Conservation (phyloP, 1,140 invertebrate genomes). For the Euura saliciscinereae region DNA sequence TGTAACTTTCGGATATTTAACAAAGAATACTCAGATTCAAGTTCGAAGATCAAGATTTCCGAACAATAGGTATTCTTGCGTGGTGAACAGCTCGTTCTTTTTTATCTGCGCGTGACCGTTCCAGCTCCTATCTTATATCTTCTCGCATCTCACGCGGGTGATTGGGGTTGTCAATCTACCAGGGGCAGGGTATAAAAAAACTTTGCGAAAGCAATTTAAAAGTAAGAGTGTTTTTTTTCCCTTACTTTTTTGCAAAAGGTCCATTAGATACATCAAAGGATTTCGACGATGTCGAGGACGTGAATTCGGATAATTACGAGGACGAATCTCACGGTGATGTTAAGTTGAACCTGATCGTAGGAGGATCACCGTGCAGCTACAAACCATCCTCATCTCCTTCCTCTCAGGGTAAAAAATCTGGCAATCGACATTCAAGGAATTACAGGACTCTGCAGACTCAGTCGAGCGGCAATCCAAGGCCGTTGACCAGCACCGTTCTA, state of each 20-base stretch:
- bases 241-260: background rate
- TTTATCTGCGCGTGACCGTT: too few relatives aligned
- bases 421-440: conserved; percentile 49
- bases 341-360: background rate
- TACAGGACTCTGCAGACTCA: conserved; percentile 52
- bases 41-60: too few relatives aligned
- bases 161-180: too few relatives aligned
- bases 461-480: conserved; percentile 43
- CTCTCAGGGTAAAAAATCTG: conserved; percentile 47
- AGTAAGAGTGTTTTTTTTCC: too few relatives aligned
- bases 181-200: background rate
- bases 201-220: too few relatives aligned
- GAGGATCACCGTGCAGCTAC: conserved; percentile 4
- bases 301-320: background rate
- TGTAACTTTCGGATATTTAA: too few relatives aligned
- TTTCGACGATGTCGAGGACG: background rate
- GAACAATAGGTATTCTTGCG: too few relatives aligned
- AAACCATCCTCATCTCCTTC: conserved; percentile 17
- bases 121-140: too few relatives aligned
- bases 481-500: background rate
- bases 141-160: too few relatives aligned
- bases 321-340: background rate
- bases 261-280: background rate
- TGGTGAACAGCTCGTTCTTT: too few relatives aligned
- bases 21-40: too few relatives aligned